A percentile compares a stretch with the other conserved stretches of the same genome.
Conservation (phyloP, 64 coral and sea anemone species). For the Platygyra sinensis region DNA sequence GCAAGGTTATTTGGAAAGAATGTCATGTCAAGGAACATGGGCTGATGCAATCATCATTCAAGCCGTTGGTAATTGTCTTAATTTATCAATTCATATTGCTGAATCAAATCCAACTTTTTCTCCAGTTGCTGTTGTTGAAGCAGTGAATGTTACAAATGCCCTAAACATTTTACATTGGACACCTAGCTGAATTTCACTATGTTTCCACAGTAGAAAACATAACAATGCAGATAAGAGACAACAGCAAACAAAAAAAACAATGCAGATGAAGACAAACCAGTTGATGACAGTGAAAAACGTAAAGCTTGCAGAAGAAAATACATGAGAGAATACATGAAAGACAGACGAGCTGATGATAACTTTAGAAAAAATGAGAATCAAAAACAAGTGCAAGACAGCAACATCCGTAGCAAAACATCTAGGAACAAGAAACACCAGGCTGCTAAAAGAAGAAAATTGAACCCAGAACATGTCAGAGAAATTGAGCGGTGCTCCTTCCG, state of each 20-base stretch:
- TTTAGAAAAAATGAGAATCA: slow-evolving; percentile 20
- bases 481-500: too few relatives aligned
- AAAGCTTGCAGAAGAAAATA: slow-evolving; percentile 8
- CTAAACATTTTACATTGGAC: neutral
- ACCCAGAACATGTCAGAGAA: too few relatives aligned
- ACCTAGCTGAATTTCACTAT: neutral
- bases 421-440: too few relatives aligned
- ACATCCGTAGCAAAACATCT: too few relatives aligned
- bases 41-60: slow-evolving; percentile 63
- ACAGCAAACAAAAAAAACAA: neutral
- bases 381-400: too few relatives aligned
- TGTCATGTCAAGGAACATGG: slow-evolving; percentile 53
- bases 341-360: slow-evolving; percentile 13
- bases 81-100: neutral
- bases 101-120: slow-evolving; percentile 38
- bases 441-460: neutral
- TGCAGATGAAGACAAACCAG: slow-evolving; percentile 17
- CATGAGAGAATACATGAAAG: slow-evolving; percentile 10
- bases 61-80: slow-evolving; percentile 33
- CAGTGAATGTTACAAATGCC: neutral
- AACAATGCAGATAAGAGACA: neutral
- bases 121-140: slow-evolving; percentile 20
- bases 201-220: neutral
- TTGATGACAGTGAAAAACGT: neutral
- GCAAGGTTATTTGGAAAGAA: slow-evolving; percentile 41